phyloP scores from a whole-genome alignment of 1,140 invertebrate genomes.

The Drosophila nigromelanica region DNA sequence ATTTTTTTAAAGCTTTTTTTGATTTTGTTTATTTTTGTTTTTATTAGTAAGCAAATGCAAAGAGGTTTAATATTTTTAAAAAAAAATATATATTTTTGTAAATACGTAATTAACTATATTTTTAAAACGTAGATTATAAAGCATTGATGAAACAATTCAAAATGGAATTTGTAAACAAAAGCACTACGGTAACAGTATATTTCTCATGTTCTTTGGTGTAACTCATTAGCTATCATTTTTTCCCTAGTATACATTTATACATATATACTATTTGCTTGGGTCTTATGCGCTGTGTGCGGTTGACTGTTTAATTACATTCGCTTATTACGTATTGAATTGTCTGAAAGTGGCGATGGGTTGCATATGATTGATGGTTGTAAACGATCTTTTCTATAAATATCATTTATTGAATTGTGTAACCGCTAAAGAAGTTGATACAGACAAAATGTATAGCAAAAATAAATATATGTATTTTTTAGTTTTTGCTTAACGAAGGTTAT shows the following conservation, averaged over 20 bases:
- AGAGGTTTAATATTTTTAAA: too few species aligned
- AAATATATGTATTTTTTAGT: not conserved
- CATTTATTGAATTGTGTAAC: slow-evolving; percentile 16
- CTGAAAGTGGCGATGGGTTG: slow-evolving; percentile 4
- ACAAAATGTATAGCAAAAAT: slow-evolving; percentile 13
- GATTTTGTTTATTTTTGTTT: too few species aligned
- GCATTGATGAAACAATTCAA: too few species aligned
- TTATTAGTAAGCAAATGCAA: too few species aligned
- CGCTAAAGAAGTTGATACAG: slow-evolving; percentile 4
- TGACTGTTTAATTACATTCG: slow-evolving; percentile 34
- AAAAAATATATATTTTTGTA: too few species aligned
- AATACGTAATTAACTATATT: too few species aligned
- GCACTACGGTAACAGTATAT: too few species aligned
- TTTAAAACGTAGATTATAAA: too few species aligned
- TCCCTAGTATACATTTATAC: not conserved
- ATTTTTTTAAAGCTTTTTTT: too few species aligned
- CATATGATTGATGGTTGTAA: slow-evolving; percentile 39
- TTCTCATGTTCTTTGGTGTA: slow-evolving; percentile 12
- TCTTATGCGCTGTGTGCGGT: slow-evolving; percentile 1
- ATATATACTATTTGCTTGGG: not conserved
- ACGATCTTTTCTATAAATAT: slow-evolving; percentile 33
- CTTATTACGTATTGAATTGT: slow-evolving; percentile 28
- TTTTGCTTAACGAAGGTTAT: slow-evolving; percentile 32
- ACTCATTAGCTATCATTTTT: slow-evolving; percentile 25
- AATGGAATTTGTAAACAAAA: too few species aligned